phyloP scores from a whole-genome alignment of 2,113 vertebrate species.

The Vulpes lagopus region DNA sequence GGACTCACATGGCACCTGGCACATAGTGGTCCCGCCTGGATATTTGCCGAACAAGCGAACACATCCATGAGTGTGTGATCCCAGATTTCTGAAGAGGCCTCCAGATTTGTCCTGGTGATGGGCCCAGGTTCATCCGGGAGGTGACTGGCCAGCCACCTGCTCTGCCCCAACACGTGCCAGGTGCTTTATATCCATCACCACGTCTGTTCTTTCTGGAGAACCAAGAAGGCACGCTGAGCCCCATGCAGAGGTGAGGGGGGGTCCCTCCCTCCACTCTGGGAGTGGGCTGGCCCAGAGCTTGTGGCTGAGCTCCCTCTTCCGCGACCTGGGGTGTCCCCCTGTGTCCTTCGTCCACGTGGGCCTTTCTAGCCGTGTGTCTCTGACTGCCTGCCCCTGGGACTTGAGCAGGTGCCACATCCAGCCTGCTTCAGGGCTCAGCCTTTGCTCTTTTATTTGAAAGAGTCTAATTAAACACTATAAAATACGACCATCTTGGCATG shows the following conservation, averaged over 20 bases:
- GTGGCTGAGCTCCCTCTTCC: rapidly evolving
- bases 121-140: background rate
- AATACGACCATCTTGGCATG: rapidly evolving
- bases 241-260: rapidly evolving
- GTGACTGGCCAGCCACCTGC: background rate
- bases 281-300: background rate
- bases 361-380: background rate
- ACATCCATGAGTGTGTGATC: background rate
- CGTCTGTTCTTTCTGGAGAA: rapidly evolving
- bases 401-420: background rate
- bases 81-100: background rate
- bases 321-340: rapidly evolving
- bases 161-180: background rate
- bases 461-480: background rate
- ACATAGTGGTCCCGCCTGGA: rapidly evolving
- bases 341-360: rapidly evolving
- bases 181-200: rapidly evolving
- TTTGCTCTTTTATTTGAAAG: background rate
- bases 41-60: no score
- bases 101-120: background rate
- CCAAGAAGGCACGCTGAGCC: background rate
- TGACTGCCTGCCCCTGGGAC: background rate
- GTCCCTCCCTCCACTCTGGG: rapidly evolving
- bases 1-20: background rate
- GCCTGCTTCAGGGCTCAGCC: background rate